Conservation (phyloP, 2,888 invertebrate species). For the Stomorhina lunata region DNA sequence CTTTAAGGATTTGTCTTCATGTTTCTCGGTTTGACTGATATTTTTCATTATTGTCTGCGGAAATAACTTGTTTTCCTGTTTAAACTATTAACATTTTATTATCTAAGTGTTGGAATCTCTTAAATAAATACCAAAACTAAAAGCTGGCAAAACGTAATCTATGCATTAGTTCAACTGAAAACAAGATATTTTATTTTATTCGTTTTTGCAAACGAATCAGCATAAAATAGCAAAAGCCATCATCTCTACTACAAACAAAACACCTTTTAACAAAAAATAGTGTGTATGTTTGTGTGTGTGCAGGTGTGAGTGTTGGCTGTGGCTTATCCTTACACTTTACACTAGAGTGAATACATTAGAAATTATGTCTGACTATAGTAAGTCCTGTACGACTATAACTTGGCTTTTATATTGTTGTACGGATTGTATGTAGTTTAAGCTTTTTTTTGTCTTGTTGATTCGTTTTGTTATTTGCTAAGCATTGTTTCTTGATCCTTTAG, state of each 20-base stretch:
- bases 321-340: conserved; percentile 62
- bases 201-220: background rate
- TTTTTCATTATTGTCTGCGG: no score
- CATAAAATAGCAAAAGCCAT: background rate
- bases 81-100: no score
- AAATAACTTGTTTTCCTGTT: no score
- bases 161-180: conserved; percentile 41
- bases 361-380: conserved; percentile 23
- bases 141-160: background rate
- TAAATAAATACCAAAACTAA: conserved; percentile 8
- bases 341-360: conserved; percentile 57
- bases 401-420: conserved; percentile 24
- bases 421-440: background rate
- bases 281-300: no score
- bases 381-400: conserved; percentile 1
- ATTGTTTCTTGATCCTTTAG: background rate
- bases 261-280: background rate
- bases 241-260: background rate
- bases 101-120: background rate
- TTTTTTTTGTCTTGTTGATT: conserved; percentile 1
- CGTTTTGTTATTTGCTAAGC: conserved; percentile 38
- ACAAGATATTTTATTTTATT: conserved; percentile 8
- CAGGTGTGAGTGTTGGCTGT: conserved; percentile 41
- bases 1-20: no score
- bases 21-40: no score